Evolutionary conservation across 1,140 invertebrate species (phyloP).

Genomic region (Trachymyrmex septentrionalis): DNA sequence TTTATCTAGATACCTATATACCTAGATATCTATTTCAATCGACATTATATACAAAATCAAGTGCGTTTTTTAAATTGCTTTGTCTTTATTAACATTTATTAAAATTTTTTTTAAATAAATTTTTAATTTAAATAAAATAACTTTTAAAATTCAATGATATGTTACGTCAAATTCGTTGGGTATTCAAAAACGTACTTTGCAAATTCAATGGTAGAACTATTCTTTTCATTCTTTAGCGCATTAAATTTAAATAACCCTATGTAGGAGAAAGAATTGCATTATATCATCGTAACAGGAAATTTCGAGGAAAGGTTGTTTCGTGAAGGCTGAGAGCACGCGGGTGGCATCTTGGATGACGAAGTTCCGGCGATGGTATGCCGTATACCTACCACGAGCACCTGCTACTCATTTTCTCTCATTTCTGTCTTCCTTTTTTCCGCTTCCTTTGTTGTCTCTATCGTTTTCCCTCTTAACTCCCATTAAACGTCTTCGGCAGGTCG

Average conservation of each 20-base stretch:
- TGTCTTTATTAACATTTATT: not conserved
- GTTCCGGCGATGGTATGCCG: constrained; percentile 28
- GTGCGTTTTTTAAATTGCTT: not conserved
- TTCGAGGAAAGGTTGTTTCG: not conserved
- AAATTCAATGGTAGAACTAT: not conserved
- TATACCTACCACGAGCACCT: constrained; percentile 37
- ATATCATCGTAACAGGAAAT: not conserved
- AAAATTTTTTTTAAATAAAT: not conserved
- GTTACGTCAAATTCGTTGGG: not conserved
- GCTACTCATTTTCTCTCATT: constrained; percentile 49
- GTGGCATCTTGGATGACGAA: constrained; percentile 13
- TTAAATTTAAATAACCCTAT: not conserved
- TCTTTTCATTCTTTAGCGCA: not conserved
- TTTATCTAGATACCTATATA: not conserved
- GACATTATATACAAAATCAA: not conserved
- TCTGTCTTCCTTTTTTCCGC: constrained; percentile 2
- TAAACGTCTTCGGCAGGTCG: constrained; percentile 39
- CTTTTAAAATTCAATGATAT: not conserved
- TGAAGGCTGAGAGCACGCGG: not conserved
- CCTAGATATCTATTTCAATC: not conserved
- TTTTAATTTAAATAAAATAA: not conserved
- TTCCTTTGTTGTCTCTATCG: not conserved
- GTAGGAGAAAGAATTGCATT: not conserved
- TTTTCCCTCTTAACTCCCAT: constrained; percentile 27
- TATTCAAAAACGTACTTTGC: not conserved